phyloP scores from a whole-genome alignment of 2,888 invertebrate species.

The Chaitophorus viminalis region DNA sequence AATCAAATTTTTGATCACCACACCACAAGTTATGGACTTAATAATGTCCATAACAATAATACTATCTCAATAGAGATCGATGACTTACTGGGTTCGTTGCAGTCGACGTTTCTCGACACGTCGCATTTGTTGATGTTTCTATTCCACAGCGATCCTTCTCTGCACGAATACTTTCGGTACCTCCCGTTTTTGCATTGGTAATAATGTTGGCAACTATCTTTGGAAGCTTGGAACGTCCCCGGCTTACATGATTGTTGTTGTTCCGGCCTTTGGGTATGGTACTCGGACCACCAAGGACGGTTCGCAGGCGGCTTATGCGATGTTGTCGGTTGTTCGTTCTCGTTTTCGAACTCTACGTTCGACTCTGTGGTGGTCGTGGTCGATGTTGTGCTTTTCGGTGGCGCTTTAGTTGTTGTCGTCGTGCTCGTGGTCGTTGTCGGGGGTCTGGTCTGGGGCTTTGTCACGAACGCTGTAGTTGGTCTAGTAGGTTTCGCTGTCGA shows the following conservation, averaged over 20 bases:
- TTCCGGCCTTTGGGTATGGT: conserved; percentile 55
- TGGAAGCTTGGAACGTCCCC: conserved; percentile 63
- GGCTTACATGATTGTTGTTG: conserved; percentile 64
- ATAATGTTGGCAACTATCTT: conserved; percentile 56
- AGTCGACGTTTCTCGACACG: conserved; percentile 81
- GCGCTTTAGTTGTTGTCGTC: conserved; percentile 32
- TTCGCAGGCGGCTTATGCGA: conserved; percentile 40
- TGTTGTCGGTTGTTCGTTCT: conserved; percentile 55
- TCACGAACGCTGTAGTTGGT: conserved; percentile 24
- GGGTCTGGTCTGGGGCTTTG: not conserved
- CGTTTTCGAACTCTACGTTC: not conserved
- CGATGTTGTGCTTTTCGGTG: not conserved
- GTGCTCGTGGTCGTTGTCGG: conserved; percentile 19
- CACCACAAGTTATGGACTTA: too few species aligned
- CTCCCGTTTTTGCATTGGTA: conserved; percentile 73
- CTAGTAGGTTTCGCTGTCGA: conserved; percentile 38
- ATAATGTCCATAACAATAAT: not conserved
- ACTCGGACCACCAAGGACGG: conserved; percentile 63
- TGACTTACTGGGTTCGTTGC: conserved; percentile 70
- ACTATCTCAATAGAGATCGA: not conserved
- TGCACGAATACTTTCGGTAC: conserved; percentile 78
- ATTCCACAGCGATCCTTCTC: conserved; percentile 85
- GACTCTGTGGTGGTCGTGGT: not conserved
- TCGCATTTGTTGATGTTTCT: conserved; percentile 76
- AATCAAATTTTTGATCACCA: not conserved